These are phyloP conservation scores for Anthonomus grandis DNA, from an alignment of 1,140 invertebrate species.

Conservation along the genomic window DNA sequence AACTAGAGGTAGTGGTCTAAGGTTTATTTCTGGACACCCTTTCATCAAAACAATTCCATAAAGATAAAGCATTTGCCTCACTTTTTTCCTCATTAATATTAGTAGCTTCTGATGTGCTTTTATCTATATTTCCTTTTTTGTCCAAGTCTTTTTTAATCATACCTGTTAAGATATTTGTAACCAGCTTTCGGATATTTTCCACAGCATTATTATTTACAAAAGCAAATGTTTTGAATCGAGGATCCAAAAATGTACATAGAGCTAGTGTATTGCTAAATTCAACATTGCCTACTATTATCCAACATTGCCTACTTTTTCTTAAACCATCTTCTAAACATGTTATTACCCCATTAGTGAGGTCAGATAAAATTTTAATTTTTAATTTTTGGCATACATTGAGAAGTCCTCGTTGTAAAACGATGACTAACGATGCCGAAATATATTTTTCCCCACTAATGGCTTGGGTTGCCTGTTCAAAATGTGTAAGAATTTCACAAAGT, in stretches of 20 bases:
- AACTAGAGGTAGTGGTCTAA: background rate
- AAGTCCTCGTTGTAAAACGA: background rate
- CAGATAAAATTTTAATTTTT: background rate
- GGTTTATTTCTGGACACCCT: background rate
- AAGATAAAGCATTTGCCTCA: conserved; percentile 3
- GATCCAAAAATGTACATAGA: background rate
- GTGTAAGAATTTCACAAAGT: conserved; percentile 6
- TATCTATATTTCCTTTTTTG: background rate
- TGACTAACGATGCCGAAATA: background rate
- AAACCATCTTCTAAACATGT: background rate
- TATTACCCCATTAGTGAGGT: background rate
- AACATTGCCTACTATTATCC: background rate
- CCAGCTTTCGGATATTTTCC: conserved; percentile 2
- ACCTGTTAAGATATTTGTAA: background rate
- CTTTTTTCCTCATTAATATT: background rate
- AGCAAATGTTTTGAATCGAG: background rate
- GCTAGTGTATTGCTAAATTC: background rate
- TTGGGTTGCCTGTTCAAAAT: conserved; percentile 10
- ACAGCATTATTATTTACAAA: conserved; percentile 8
- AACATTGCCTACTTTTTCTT: background rate
- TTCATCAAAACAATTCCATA: background rate
- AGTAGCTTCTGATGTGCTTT: too few relatives aligned
- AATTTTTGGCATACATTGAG: background rate
- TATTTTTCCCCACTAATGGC: background rate
- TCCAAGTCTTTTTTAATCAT: conserved; percentile 6